These are phyloP conservation scores for Pomacea maculata DNA, from an alignment of 1,140 invertebrate species.

Conservation along the genomic window DNA sequence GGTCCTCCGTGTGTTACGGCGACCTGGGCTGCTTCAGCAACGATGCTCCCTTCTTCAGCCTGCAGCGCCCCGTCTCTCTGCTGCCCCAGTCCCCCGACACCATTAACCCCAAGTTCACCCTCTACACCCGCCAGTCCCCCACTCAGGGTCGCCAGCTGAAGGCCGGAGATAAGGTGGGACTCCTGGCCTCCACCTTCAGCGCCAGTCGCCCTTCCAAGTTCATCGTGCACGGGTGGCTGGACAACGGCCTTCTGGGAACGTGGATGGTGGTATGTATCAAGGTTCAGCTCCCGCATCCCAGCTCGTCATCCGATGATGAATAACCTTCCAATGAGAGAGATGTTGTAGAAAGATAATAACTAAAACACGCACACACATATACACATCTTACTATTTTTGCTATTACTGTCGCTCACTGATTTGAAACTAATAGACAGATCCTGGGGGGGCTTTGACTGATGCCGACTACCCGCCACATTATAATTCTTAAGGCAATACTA, in stretches of 20 bases:
- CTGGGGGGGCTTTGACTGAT: too few relatives aligned
- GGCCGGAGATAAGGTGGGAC: slow-evolving; percentile 58
- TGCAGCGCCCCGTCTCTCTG: slow-evolving; percentile 75
- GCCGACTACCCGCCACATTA: too few relatives aligned
- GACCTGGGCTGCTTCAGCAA: slow-evolving; percentile 94
- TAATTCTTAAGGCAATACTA: too few relatives aligned
- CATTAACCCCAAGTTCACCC: slow-evolving; percentile 77
- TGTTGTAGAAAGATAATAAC: too few relatives aligned
- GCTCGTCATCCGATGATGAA: too few relatives aligned
- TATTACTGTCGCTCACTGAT: too few relatives aligned
- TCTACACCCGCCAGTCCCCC: slow-evolving; percentile 63
- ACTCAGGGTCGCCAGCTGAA: slow-evolving; percentile 43
- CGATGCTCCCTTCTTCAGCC: slow-evolving; percentile 88
- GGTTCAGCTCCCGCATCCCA: not conserved
- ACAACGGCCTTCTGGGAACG: slow-evolving; percentile 79
- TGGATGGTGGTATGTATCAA: slow-evolving; percentile 74
- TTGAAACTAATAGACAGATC: too few relatives aligned
- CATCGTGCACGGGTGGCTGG: slow-evolving; percentile 94
- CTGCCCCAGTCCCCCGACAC: slow-evolving; percentile 82
- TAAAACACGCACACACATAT: too few relatives aligned
- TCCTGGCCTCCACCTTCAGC: slow-evolving; percentile 59
- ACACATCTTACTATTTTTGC: too few relatives aligned
- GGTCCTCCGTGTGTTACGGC: slow-evolving; percentile 79
- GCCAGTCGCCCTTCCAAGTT: slow-evolving; percentile 71
- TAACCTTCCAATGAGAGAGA: too few relatives aligned